Conservation (phyloP, 2,888 invertebrate species). For the Sericinus montela region DNA sequence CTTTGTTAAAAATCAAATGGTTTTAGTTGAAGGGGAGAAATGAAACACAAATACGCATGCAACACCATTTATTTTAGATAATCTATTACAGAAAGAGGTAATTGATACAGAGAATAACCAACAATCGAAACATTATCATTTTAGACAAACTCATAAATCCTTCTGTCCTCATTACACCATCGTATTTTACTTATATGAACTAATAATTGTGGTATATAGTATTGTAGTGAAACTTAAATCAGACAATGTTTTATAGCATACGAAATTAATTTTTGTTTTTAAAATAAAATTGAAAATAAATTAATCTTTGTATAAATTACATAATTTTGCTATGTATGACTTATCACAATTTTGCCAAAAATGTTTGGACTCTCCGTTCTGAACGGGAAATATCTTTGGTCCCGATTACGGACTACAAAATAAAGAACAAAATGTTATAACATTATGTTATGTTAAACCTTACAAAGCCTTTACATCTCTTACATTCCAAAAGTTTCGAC, state of each 20-base stretch:
- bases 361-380: neutral
- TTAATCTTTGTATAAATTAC: neutral
- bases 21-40: too few relatives aligned
- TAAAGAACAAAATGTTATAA: neutral
- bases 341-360: slow-evolving; percentile 1
- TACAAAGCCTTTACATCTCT: neutral
- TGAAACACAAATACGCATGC: slow-evolving; percentile 21
- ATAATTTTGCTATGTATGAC: neutral
- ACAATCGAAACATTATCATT: slow-evolving; percentile 13
- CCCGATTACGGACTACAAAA: slow-evolving; percentile 1
- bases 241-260: neutral
- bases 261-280: neutral
- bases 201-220: too few relatives aligned
- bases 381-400: slow-evolving; percentile 8
- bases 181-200: too few relatives aligned
- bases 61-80: slow-evolving; percentile 34
- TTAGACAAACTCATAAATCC: neutral
- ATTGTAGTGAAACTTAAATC: too few relatives aligned
- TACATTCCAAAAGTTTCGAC: slow-evolving; percentile 9
- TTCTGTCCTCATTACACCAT: neutral
- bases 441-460: neutral
- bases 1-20: too few relatives aligned
- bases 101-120: slow-evolving; percentile 11
- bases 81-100: slow-evolving; percentile 16
- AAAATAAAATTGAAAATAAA: slow-evolving; percentile 1